Evolutionary conservation across 2,888 invertebrate genomes (phyloP), one percentile per base, ranked within the genome.

Genomic region (Hypolimnas misippus): DNA sequence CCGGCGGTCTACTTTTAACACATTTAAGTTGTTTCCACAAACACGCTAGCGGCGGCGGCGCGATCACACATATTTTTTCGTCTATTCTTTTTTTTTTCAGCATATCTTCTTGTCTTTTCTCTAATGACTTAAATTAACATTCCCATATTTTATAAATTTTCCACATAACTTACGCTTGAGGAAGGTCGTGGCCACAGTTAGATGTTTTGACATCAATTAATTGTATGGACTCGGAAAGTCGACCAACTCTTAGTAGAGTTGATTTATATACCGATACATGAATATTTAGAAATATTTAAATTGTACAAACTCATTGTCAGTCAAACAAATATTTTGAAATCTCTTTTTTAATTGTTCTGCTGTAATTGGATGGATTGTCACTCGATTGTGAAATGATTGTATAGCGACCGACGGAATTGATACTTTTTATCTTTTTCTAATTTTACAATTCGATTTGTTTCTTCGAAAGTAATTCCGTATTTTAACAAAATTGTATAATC

Each of bases 71-170:
- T 74, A 72, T 82, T 85, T 83, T 81, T 78, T 73, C 67, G 59
- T 38, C 16, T 80, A 84, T 83, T 83, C 78, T 81, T 75, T 78
- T 83, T 75, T 78, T 83, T 84, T 86, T 84, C 88, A 78, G 40
- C 42, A 49, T 49, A 49, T 35, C 51, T 61, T 87, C 83, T 78
- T 82, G 77, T 79, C 82, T 84, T 83, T 80, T 79, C 76, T 82
- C 84, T 91, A 91, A 91, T 90, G 89, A 90, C 84, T 83, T 82
- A 84, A 88, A 90, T 89, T 89, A 89, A 87, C 83, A 84, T 88
- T 86, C 88, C 76, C 82, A 82, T 84, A 85, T 85, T 86, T 87
- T 81, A 85, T 85, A 81, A 86, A 86, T 86, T 82, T 79, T 78
- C 78, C 78, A 77, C 79, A 78, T 76, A 78, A 76, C 77, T 81